Conservation (phyloP, 1,140 invertebrate genomes). For the Megalopta genalis region DNA sequence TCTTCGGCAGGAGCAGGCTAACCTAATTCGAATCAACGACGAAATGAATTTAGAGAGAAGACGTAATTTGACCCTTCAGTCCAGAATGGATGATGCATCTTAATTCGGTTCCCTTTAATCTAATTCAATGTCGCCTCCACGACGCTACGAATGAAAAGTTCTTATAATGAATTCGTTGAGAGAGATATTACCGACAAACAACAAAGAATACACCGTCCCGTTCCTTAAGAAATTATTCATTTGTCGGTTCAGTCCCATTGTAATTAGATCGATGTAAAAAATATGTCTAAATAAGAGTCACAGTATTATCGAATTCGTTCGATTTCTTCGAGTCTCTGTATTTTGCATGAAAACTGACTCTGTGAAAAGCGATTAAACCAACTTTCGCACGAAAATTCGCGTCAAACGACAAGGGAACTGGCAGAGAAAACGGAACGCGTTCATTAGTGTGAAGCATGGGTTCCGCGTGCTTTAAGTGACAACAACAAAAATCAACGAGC, state of each 20-base stretch:
- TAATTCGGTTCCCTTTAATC: conserved; percentile 18
- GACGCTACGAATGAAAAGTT: background rate
- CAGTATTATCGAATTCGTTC: background rate
- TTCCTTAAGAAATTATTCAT: background rate
- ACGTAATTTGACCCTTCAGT: conserved; percentile 63
- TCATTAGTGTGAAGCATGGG: too few species aligned
- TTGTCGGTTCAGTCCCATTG: background rate
- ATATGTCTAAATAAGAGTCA: background rate
- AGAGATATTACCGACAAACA: background rate
- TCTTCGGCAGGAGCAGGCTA: conserved; percentile 63
- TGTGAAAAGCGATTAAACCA: too few species aligned
- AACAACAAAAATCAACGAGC: too few species aligned
- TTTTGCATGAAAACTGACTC: too few species aligned
- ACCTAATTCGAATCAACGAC: conserved; percentile 64
- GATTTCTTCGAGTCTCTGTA: too few species aligned
- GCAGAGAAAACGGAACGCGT: too few species aligned
- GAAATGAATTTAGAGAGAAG: conserved; percentile 67
- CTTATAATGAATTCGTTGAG: background rate
- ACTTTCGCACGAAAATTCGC: too few species aligned
- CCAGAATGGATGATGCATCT: conserved; percentile 45
- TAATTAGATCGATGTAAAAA: conserved; percentile 14
- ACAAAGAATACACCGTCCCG: background rate
- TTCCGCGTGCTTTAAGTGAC: too few species aligned
- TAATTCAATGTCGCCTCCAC: background rate
- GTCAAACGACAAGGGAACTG: too few species aligned